A percentile compares a stretch with the other conserved stretches of the same genome.
These are phyloP conservation scores for Tetragnatha versicolor DNA, from an alignment of 1,140 invertebrate species.

Conservation along the genomic window DNA sequence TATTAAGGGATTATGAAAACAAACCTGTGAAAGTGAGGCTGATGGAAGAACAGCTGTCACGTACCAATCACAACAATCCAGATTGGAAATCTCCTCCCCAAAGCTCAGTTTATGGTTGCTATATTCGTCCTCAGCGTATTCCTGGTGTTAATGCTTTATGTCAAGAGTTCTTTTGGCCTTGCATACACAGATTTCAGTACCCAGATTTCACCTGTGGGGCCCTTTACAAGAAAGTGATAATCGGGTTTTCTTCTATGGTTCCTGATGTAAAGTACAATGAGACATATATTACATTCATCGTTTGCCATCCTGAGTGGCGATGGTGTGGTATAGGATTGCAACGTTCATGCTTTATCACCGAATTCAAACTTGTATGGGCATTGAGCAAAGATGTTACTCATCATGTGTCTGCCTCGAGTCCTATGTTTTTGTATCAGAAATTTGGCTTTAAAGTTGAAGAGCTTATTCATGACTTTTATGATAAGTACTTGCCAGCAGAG, in stretches of 20 bases:
- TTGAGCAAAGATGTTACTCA: conserved; percentile 89
- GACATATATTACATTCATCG: conserved; percentile 88
- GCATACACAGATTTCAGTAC: conserved; percentile 87
- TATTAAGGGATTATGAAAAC: conserved; percentile 73
- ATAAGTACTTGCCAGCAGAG: conserved; percentile 84
- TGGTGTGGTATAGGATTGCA: conserved; percentile 80
- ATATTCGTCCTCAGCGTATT: conserved; percentile 85
- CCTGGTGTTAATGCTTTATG: conserved; percentile 84
- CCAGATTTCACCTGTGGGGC: conserved; percentile 91
- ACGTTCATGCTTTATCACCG: conserved; percentile 92
- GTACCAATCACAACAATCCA: conserved; percentile 70
- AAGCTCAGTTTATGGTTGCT: conserved; percentile 80
- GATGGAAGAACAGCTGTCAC: conserved; percentile 73
- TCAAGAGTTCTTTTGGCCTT: conserved; percentile 86
- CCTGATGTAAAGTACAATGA: conserved; percentile 83
- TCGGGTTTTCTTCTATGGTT: conserved; percentile 88
- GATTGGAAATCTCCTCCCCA: conserved; percentile 63
- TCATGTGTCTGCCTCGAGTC: conserved; percentile 90
- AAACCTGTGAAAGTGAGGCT: conserved; percentile 75
- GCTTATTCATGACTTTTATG: conserved; percentile 86
- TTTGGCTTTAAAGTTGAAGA: conserved; percentile 93
- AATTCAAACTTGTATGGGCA: conserved; percentile 87
- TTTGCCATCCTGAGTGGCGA: conserved; percentile 86
- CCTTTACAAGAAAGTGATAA: conserved; percentile 80
- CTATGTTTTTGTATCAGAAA: conserved; percentile 79